Base-by-base conservation (phyloP, 2,888 invertebrate genomes). In the Epinotia ramella region DNA sequence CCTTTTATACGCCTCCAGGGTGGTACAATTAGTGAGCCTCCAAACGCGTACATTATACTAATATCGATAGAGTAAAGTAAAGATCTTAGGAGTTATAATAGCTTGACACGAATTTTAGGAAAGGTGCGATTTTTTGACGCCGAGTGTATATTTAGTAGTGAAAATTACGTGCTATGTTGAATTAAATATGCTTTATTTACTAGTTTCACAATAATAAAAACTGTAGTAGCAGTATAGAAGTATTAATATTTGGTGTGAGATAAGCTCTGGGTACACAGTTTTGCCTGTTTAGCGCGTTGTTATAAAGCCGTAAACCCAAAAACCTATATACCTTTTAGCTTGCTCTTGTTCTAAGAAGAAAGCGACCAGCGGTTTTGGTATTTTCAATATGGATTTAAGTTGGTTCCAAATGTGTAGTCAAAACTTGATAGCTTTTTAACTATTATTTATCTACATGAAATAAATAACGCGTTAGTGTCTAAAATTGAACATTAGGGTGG, bases 281-380 rank as follows among this genome's bases (percentile, higher is more conserved):
- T 90, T 89, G 86, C 89, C 83, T 81, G 87, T 86, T 91, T 89
- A 89, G 87, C 91, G 88, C 87, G 91, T 90, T 88, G 85, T 92
- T 93, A 90, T 90, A 89, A 90, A 90, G 89, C 88, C 91, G 87
- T 93, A 94, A 94, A 93, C 92, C 93, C 88, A 91, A 87, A 91
- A 93, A 92, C 86, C 83, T 83, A 81, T 80, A 84, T 86, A 87
- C 86, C 86, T 87, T 86, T 81, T 57, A 84, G 82, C 81, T 81
- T 80, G 75, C 13, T 59, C 64, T 66, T 79, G 85, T 85, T 74
- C n/a, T 78, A 87, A 84, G 77, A 78, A 60, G 78, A 62, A 80
- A 82, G 79, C 66, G 73, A 76, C 63, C 24, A 24, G 80, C 79
- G 63, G 64, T 49, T 57, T 44, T 60, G 69, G 62, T 13, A 5